Evolutionary conservation across 2,888 invertebrate genomes (phyloP), one percentile per base, ranked within the genome.

Genomic region (Schizaphis graminum): DNA sequence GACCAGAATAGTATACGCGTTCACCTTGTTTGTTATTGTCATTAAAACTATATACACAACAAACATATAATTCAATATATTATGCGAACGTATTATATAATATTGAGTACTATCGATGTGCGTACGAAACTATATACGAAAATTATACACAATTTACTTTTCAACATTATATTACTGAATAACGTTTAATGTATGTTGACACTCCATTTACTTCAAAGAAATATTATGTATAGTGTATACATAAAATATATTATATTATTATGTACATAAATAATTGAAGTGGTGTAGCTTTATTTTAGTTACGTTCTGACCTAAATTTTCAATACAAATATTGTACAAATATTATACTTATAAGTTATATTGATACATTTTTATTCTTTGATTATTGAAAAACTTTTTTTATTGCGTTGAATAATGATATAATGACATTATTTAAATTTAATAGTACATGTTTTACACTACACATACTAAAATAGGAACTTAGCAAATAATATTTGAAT

Each of bases 181-280:
- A 35, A 77, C 35, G 21, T 77, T 77, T 41, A 41, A 77, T 77
- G 35, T 21, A 35, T 35, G 77, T 77, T 77, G 77, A 77, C 35
- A 35, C 77, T 41, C 77, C 35, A 77, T 77, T 77, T 77, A 77
- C 77, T 77, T 77, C 77, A 77, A 77, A 77, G 77, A 77, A 35
- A 35, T 77, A 77, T 77, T 35, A 35, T 77, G 35, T 77, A 44
- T 44, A 49, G 49, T 49, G 44, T 11, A 77, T 16, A 7, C 61
- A n/a, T 67, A n/a, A 67, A 67, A 67, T 67, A 67, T 67, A 67
- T n/a, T 67, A 16, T n/a, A 67, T 16, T 47, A 16, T 67, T 61
- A 61, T 61, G 61, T 28, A 67, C 35, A 77, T 77, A 77, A 77
- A 77, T 35, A 77, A 77, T 41, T 77, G 35, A 77, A 77, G 77